phyloP scores from a whole-genome alignment of 2,797 vertebrate genomes.

The Lacerta viridis region DNA sequence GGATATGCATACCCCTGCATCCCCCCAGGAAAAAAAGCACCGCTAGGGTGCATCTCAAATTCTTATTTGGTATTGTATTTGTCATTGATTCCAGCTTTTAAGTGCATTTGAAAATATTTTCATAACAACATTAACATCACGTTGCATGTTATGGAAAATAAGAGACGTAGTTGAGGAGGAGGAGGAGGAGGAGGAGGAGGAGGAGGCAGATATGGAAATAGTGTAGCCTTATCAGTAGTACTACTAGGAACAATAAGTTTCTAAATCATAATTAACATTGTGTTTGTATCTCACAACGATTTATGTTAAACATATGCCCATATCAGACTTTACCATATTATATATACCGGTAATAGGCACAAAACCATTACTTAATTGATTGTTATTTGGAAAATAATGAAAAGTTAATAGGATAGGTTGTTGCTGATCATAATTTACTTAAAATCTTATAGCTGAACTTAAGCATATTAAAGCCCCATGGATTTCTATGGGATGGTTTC shows the following conservation, averaged over 20 bases:
- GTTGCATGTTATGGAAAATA: neutral
- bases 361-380: neutral
- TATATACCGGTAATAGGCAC: neutral
- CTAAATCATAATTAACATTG: no score
- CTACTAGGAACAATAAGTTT: no score
- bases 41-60: constrained; percentile 30
- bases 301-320: no score
- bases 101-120: neutral
- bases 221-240: no score
- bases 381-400: neutral
- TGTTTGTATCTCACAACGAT: no score
- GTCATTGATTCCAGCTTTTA: neutral
- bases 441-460: neutral
- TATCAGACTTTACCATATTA: neutral
- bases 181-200: neutral
- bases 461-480: neutral
- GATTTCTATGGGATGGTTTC: neutral
- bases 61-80: constrained; percentile 26
- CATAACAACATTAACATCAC: neutral
- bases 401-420: constrained; percentile 23
- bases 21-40: no score
- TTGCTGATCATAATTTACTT: constrained; percentile 15
- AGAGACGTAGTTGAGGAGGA: neutral
- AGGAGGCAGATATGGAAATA: no score
- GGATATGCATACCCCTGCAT: no score